Percentiles rank a stretch among this genome's conserved stretches.
Evolutionary conservation across 1,140 invertebrate species (phyloP).

Genomic region (Caerostris darwini): DNA sequence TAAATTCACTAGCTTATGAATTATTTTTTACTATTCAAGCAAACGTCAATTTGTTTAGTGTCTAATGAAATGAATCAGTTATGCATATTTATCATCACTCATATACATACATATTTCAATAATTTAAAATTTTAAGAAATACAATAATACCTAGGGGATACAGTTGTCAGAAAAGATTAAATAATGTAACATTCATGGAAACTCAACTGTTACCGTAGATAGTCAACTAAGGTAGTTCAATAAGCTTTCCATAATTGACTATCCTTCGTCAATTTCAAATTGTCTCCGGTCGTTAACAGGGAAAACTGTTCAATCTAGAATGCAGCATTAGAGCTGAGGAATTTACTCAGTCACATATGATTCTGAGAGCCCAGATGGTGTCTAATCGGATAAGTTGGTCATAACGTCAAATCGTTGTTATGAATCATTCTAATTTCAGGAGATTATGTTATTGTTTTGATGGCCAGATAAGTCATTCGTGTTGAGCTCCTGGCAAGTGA

Average conservation of each 20-base stretch:
- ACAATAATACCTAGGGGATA: not conserved
- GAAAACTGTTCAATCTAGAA: not conserved
- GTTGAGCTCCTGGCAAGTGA: not conserved
- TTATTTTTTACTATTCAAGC: too few species aligned
- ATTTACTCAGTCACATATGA: not conserved
- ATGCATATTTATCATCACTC: constrained; percentile 36
- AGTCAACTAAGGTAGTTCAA: not conserved
- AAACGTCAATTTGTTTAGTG: constrained; percentile 13
- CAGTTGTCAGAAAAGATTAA: constrained; percentile 21
- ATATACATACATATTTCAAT: not conserved
- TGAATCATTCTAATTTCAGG: not conserved
- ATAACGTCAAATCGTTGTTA: not conserved
- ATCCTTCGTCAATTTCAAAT: not conserved
- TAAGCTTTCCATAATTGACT: constrained; percentile 41
- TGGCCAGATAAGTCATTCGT: not conserved
- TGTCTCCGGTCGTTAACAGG: not conserved
- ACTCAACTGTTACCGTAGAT: not conserved
- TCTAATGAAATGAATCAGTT: not conserved
- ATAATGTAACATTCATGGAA: constrained; percentile 51
- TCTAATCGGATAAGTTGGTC: not conserved
- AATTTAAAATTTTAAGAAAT: not conserved
- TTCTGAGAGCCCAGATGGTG: not conserved
- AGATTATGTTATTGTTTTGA: not conserved
- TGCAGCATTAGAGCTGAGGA: too few species aligned
- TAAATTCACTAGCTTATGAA: too few species aligned